phyloP scores from a whole-genome alignment of 2,797 vertebrate genomes.

The Loriculus beryllinus region DNA sequence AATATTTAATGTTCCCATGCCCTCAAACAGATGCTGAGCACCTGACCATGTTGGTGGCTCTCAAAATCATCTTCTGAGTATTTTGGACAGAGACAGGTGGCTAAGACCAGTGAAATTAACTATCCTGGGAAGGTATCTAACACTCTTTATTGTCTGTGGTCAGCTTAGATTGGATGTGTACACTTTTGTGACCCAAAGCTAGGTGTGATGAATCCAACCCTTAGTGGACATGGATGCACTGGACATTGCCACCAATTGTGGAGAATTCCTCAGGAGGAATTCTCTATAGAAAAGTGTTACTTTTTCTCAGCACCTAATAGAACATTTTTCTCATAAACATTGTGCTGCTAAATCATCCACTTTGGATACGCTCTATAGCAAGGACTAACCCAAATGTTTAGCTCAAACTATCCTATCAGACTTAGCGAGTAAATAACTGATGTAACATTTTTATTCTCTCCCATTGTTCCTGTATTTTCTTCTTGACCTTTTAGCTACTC shows the following conservation, averaged over 20 bases:
- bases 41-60: background rate
- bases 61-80: background rate
- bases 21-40: background rate
- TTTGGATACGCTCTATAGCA: background rate
- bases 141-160: background rate
- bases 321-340: background rate
- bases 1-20: background rate
- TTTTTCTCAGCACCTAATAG: background rate
- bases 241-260: background rate
- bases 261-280: background rate
- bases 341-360: background rate
- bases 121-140: background rate
- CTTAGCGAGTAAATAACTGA: background rate
- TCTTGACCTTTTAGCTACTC: background rate
- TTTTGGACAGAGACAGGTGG: background rate
- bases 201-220: background rate
- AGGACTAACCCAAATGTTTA: background rate
- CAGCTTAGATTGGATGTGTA: background rate
- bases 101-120: background rate
- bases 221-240: background rate
- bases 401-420: background rate
- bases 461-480: background rate
- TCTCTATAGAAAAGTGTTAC: background rate
- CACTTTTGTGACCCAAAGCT: background rate
- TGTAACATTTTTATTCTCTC: background rate